Conservation (phyloP, 2,888 invertebrate genomes). For the Rotaria magnacalcarata region DNA sequence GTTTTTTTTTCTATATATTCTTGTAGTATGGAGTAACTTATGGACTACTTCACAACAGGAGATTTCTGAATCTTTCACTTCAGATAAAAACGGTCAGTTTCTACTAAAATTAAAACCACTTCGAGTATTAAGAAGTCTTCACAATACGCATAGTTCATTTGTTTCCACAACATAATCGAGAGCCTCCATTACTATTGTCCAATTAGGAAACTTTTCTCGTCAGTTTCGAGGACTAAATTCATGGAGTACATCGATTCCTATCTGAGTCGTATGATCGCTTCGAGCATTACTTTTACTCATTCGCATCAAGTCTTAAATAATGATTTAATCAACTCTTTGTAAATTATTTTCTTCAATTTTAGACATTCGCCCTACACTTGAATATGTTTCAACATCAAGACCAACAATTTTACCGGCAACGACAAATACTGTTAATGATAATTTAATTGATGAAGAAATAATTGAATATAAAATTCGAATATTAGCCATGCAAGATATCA, state of each 20-base stretch:
- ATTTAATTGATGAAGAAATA: conserved; percentile 14
- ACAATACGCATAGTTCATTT: too few species aligned
- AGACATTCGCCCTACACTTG: neutral
- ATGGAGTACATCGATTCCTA: too few species aligned
- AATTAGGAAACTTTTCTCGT: too few species aligned
- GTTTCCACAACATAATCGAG: too few species aligned
- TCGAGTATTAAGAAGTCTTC: neutral
- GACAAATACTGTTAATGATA: neutral
- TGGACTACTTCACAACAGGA: neutral
- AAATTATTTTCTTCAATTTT: neutral
- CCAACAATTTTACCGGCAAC: neutral
- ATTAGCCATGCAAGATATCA: conserved; percentile 7
- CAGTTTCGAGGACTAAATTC: too few species aligned
- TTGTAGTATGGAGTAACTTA: neutral
- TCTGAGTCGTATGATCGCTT: too few species aligned
- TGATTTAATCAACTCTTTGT: too few species aligned
- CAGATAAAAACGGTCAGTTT: neutral
- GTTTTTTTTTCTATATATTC: neutral
- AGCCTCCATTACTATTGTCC: too few species aligned
- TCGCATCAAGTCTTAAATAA: neutral
- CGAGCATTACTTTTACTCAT: neutral
- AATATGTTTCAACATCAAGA: neutral
- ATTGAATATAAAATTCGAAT: conserved; percentile 33
- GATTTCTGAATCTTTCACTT: neutral
- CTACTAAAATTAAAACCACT: neutral